Conservation (phyloP, 2,888 invertebrate genomes). For the Callosobruchus maculatus region DNA sequence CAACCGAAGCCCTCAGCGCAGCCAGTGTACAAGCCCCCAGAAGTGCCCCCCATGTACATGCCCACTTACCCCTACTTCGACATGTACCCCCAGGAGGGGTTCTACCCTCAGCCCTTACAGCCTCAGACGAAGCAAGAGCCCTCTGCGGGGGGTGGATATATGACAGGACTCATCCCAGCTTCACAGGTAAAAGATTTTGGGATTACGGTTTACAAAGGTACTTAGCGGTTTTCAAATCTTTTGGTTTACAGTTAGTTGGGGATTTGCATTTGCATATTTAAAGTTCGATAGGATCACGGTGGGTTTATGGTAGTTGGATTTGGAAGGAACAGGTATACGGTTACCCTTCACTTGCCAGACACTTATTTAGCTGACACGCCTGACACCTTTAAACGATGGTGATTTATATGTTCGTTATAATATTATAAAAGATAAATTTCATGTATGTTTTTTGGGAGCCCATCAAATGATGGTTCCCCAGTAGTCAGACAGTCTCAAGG, state of each 20-base stretch:
- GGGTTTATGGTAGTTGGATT: no score
- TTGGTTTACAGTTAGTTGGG: neutral
- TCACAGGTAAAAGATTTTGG: conserved; percentile 6
- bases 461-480: no score
- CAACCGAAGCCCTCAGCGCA: neutral
- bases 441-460: no score
- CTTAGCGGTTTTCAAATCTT: neutral
- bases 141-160: neutral
- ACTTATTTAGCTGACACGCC: no score
- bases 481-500: no score
- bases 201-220: neutral
- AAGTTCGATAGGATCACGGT: neutral
- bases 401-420: no score
- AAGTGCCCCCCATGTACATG: neutral
- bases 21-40: neutral
- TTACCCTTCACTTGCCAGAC: no score
- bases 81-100: neutral
- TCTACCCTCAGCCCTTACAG: neutral
- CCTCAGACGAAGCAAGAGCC: neutral
- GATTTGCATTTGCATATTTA: neutral
- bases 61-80: neutral
- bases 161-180: conserved; percentile 7
- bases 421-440: no score
- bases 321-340: no score
- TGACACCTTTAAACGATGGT: no score